Evolutionary conservation across 2,888 invertebrate genomes (phyloP).

Genomic region (Caenorhabditis macrosperma): DNA sequence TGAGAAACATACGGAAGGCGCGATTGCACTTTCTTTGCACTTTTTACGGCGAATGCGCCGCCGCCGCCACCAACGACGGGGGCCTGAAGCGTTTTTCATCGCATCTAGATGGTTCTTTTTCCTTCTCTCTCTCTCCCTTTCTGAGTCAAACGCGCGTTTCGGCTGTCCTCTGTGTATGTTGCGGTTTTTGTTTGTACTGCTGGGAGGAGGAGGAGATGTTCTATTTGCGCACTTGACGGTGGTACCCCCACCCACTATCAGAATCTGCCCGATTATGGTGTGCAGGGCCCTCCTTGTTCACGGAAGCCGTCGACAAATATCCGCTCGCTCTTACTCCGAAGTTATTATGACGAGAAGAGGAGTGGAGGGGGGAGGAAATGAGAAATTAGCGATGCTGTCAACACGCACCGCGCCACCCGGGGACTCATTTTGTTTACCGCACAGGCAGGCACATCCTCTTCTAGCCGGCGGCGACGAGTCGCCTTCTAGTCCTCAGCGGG

Average conservation of each 20-base stretch:
- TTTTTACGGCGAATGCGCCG: constrained; percentile 21
- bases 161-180: constrained; percentile 18
- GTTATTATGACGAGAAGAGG: constrained; percentile 14
- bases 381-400: constrained; percentile 9
- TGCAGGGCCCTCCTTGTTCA: too few species aligned
- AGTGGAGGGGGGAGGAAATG: too few species aligned
- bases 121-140: too few species aligned
- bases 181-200: constrained; percentile 48
- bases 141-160: constrained; percentile 12
- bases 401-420: too few species aligned
- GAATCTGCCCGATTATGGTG: constrained; percentile 11
- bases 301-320: not conserved
- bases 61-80: too few species aligned
- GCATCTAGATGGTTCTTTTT: not conserved
- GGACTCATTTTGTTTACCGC: constrained; percentile 4
- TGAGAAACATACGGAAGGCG: constrained; percentile 20
- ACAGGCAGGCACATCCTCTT: constrained; percentile 1
- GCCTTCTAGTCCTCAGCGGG: constrained; percentile 20
- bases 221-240: constrained; percentile 30
- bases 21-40: constrained; percentile 55
- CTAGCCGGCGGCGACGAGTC: not conserved
- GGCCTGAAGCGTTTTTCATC: constrained; percentile 6
- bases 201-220: not conserved
- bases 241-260: not conserved
- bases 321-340: not conserved